Conservation (phyloP, 1,140 invertebrate species). For the Uloborus diversus region DNA sequence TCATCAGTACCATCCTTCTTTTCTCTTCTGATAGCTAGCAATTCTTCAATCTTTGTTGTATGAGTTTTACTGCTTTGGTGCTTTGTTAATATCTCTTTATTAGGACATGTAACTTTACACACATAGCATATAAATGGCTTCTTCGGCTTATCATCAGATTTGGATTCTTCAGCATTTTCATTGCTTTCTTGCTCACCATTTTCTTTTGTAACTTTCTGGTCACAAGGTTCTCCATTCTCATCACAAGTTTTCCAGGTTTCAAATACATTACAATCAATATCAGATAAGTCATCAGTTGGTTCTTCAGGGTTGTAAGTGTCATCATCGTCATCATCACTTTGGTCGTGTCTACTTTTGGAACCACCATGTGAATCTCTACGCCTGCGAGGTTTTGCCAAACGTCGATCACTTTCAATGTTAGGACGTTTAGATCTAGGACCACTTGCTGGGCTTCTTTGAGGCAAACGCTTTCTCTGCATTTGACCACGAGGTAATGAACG, state of each 20-base stretch:
- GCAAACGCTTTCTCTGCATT: constrained; percentile 26
- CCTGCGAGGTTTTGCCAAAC: neutral
- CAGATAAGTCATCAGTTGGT: constrained; percentile 52
- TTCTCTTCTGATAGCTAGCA: constrained; percentile 31
- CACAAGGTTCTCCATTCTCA: constrained; percentile 35
- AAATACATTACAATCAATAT: constrained; percentile 29
- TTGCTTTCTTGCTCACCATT: constrained; percentile 34
- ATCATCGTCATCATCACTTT: constrained; percentile 53
- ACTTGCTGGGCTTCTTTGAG: constrained; percentile 31
- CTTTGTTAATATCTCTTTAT: constrained; percentile 26
- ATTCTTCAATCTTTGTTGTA: constrained; percentile 28
- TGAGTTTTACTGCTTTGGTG: constrained; percentile 34
- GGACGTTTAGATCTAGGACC: constrained; percentile 40
- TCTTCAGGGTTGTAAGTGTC: constrained; percentile 52
- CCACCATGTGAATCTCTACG: constrained; percentile 29
- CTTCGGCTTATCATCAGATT: constrained; percentile 6
- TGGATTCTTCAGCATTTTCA: constrained; percentile 2
- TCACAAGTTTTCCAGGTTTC: constrained; percentile 44
- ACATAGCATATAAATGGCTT: constrained; percentile 36
- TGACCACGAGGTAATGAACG: constrained; percentile 26
- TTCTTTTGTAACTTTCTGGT: neutral
- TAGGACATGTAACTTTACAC: constrained; percentile 28
- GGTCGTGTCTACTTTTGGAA: constrained; percentile 21
- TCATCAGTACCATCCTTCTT: constrained; percentile 50
- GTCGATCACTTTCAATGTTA: constrained; percentile 35